phyloP scores from a whole-genome alignment of 2,888 invertebrate species.

The Eledone cirrhosa region DNA sequence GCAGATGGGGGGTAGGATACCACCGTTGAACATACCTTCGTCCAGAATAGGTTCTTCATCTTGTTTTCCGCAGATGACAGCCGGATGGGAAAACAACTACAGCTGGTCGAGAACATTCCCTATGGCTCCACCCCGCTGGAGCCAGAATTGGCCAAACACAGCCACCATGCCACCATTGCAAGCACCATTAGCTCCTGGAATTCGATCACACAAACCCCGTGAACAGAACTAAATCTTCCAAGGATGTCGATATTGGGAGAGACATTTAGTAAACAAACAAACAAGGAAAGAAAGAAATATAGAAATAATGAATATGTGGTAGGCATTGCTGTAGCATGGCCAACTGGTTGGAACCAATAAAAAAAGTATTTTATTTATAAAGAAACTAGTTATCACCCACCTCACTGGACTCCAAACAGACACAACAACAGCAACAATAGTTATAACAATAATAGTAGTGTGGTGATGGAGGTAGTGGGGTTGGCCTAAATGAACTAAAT shows the following conservation, averaged over 20 bases:
- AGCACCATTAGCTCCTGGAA: background rate
- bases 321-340: too few relatives aligned
- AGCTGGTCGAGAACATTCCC: constrained; percentile 10
- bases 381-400: too few relatives aligned
- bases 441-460: too few relatives aligned
- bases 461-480: too few relatives aligned
- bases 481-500: too few relatives aligned
- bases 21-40: constrained; percentile 11
- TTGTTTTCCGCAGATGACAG: constrained; percentile 8
- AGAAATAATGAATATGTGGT: too few relatives aligned
- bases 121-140: constrained; percentile 21
- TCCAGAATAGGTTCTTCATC: background rate
- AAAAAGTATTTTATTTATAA: too few relatives aligned
- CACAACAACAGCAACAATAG: too few relatives aligned
- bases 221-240: constrained; percentile 10
- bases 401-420: too few relatives aligned
- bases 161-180: background rate
- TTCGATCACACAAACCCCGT: constrained; percentile 19
- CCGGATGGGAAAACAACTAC: constrained; percentile 25
- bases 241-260: background rate
- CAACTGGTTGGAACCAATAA: too few relatives aligned
- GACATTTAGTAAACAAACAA: too few relatives aligned
- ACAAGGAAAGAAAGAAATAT: too few relatives aligned
- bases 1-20: background rate
- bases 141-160: background rate